Conservation (phyloP, 1,140 invertebrate genomes). For the Euglossa dilemma region DNA sequence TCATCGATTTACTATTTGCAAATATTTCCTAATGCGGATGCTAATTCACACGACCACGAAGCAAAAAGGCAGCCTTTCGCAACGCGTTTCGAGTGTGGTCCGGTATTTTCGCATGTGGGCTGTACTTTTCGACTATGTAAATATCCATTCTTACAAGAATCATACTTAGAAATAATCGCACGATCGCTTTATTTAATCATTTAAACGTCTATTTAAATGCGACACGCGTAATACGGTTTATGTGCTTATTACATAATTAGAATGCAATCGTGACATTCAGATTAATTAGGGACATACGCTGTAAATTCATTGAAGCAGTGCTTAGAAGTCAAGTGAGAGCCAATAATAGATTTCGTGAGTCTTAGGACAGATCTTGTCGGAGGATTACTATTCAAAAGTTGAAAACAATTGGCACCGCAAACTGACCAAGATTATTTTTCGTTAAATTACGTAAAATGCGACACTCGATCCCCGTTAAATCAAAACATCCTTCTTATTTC, state of each 20-base stretch:
- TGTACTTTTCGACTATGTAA: conserved; percentile 47
- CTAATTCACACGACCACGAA: conserved; percentile 9
- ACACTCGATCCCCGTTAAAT: neutral
- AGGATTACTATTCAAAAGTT: conserved; percentile 33
- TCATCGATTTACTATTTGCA: neutral
- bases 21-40: conserved; percentile 3
- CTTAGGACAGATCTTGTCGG: conserved; percentile 19
- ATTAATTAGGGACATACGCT: conserved; percentile 49
- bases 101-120: conserved; percentile 54
- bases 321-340: conserved; percentile 40
- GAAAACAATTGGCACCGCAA: conserved; percentile 31
- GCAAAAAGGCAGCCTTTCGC: conserved; percentile 17
- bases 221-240: conserved; percentile 42
- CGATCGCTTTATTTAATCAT: conserved; percentile 41
- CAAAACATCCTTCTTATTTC: neutral
- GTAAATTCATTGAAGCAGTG: conserved; percentile 51
- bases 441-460: neutral
- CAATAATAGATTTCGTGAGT: conserved; percentile 39
- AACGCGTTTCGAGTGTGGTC: conserved; percentile 40
- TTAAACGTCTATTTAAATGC: conserved; percentile 38
- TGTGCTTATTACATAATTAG: conserved; percentile 48
- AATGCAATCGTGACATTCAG: conserved; percentile 55
- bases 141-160: conserved; percentile 47
- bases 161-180: conserved; percentile 44
- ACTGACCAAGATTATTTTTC: neutral